Conservation (phyloP, 2,888 invertebrate species). For the Mesorhabditis sp. region DNA sequence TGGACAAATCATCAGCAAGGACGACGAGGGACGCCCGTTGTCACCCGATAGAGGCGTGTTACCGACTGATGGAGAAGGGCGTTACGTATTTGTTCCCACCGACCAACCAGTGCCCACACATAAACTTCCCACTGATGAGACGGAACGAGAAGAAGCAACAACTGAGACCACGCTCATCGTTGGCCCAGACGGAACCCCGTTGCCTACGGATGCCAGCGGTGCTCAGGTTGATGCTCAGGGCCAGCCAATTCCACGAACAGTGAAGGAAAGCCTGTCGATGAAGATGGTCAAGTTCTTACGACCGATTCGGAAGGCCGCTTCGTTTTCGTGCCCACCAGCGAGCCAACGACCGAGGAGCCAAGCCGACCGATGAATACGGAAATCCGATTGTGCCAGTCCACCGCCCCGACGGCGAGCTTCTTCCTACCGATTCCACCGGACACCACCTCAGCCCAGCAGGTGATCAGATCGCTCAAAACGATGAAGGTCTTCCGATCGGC, state of each 20-base stretch:
- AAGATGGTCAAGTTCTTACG: conserved; percentile 29
- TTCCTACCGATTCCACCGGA: conserved; percentile 25
- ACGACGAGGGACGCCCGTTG: conserved; percentile 23
- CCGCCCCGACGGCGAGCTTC: conserved; percentile 22
- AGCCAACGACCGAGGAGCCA: conserved; percentile 13
- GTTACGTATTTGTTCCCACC: conserved; percentile 12
- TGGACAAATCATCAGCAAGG: conserved; percentile 17
- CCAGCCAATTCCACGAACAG: neutral
- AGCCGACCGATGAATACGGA: conserved; percentile 31
- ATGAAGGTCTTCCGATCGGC: no score
- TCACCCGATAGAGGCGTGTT: conserved; percentile 37
- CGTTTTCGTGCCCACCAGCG: conserved; percentile 5
- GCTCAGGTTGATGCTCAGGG: conserved; percentile 19
- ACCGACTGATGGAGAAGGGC: conserved; percentile 19
- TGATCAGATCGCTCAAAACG: no score
- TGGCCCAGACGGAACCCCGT: conserved; percentile 23
- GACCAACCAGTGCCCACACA: neutral
- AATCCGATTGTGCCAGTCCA: conserved; percentile 19
- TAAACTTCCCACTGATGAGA: conserved; percentile 13
- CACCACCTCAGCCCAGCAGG: conserved; percentile 15
- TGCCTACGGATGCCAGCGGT: conserved; percentile 20
- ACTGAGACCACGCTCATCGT: conserved; percentile 21
- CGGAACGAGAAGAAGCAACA: conserved; percentile 25
- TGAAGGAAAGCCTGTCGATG: conserved; percentile 15
- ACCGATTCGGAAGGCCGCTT: conserved; percentile 24